Evolutionary conservation across 2,888 invertebrate genomes (phyloP).

Genomic region (Pyrgus malvae): DNA sequence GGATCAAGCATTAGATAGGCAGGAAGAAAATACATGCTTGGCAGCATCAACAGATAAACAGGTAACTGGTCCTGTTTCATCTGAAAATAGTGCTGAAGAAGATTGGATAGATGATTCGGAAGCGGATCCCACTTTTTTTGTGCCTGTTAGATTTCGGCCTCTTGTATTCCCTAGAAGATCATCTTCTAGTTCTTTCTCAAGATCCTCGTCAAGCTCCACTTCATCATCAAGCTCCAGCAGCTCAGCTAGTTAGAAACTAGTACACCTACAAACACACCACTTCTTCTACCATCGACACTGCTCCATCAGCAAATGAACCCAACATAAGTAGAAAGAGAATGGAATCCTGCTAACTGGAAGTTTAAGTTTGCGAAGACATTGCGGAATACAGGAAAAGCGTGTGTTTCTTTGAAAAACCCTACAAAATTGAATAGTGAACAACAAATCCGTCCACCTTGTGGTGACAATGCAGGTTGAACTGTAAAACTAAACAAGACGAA

Average conservation of each 20-base stretch:
- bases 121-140: not conserved
- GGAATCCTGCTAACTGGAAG: not conserved
- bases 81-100: not conserved
- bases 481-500: constrained; percentile 24
- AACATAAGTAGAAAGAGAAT: constrained; percentile 1
- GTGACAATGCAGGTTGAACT: constrained; percentile 29
- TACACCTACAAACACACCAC: too few relatives aligned
- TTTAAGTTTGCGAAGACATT: not conserved
- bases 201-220: not conserved
- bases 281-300: not conserved
- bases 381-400: constrained; percentile 10
- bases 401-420: constrained; percentile 2
- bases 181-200: not conserved
- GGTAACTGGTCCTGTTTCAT: not conserved
- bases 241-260: not conserved
- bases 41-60: too few relatives aligned
- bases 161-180: not conserved
- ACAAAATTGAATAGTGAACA: not conserved
- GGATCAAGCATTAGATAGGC: too few relatives aligned
- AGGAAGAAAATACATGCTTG: too few relatives aligned
- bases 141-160: not conserved
- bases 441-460: constrained; percentile 20
- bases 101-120: not conserved
- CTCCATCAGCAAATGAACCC: not conserved
- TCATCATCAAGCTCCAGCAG: not conserved